Evolutionary conservation across 2,888 invertebrate species (phyloP).

Genomic region (Drosophila macrothrix): DNA sequence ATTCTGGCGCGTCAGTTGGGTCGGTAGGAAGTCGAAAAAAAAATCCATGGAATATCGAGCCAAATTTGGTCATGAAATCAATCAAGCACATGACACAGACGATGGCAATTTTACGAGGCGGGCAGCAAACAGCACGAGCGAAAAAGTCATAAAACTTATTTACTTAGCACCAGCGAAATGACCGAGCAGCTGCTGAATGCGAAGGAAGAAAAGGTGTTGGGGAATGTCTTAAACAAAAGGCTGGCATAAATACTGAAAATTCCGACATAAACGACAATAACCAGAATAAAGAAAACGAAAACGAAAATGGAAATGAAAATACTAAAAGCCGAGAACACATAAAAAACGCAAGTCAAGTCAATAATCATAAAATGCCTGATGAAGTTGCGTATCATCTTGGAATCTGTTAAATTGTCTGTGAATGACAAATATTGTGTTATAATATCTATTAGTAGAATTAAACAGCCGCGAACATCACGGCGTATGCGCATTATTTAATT

Average conservation of each 20-base stretch:
- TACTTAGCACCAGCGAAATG: constrained; percentile 66
- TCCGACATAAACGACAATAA: constrained; percentile 37
- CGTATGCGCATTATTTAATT: constrained; percentile 77
- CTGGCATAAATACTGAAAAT: constrained; percentile 57
- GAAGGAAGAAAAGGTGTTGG: constrained; percentile 16
- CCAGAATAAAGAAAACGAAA: constrained; percentile 10
- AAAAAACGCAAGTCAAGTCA: constrained; percentile 60
- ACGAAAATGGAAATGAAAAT: constrained; percentile 8
- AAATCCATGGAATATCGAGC: constrained; percentile 12
- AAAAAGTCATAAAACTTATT: constrained; percentile 78
- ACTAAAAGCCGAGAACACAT: constrained; percentile 17
- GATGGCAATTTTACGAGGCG: constrained; percentile 66
- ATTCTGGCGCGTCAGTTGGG: constrained; percentile 3
- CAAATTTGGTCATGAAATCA: constrained; percentile 63
- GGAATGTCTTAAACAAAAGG: constrained; percentile 60
- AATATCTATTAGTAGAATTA: constrained; percentile 78
- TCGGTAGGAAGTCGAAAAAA: background rate
- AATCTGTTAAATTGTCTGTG: constrained; percentile 79
- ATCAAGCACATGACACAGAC: constrained; percentile 70
- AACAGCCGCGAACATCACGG: constrained; percentile 58
- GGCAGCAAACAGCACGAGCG: constrained; percentile 39
- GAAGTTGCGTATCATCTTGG: constrained; percentile 44
- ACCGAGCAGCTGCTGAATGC: constrained; percentile 28
- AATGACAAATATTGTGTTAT: constrained; percentile 80
- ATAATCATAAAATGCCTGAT: constrained; percentile 71